A percentile compares a stretch with the other conserved stretches of the same genome.
These are phyloP conservation scores for Tribolium castaneum DNA, from an alignment of 1,140 invertebrate genomes.

Conservation along the genomic window DNA sequence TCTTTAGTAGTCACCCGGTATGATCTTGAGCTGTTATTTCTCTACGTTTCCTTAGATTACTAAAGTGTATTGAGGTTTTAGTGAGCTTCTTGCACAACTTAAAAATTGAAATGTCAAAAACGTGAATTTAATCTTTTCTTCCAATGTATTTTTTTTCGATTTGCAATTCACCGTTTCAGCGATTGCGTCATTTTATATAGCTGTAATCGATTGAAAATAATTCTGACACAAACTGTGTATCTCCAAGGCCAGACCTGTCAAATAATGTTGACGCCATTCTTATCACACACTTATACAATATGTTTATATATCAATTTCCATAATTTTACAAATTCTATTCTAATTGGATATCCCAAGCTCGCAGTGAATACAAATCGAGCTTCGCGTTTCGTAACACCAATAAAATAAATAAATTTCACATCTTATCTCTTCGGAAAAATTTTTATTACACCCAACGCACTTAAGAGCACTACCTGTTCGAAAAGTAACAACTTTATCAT, in stretches of 20 bases:
- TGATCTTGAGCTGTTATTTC: too few relatives aligned
- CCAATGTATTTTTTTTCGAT: not conserved
- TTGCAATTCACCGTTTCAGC: too few relatives aligned
- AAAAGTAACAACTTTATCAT: constrained; percentile 15
- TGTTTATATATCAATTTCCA: constrained; percentile 5
- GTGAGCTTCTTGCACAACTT: not conserved
- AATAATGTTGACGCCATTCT: not conserved
- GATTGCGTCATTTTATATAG: not conserved
- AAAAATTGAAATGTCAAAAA: not conserved
- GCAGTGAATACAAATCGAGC: constrained; percentile 6
- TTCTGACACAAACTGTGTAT: not conserved
- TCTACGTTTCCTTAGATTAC: too few relatives aligned
- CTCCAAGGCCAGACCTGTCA: not conserved
- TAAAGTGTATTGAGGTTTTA: not conserved
- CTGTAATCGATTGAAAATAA: constrained; percentile 13
- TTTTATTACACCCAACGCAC: constrained; percentile 1
- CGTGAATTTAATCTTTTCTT: not conserved
- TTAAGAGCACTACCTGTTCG: constrained; percentile 5
- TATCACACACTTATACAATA: not conserved
- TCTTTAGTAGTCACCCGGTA: too few relatives aligned
- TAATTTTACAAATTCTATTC: constrained; percentile 29
- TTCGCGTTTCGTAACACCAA: not conserved
- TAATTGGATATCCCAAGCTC: constrained; percentile 8
- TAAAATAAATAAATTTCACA: not conserved
- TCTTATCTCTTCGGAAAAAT: not conserved